These are phyloP conservation scores for Rhabdomys dilectus DNA, from an alignment of 2,113 vertebrate species.

Conservation along the genomic window DNA sequence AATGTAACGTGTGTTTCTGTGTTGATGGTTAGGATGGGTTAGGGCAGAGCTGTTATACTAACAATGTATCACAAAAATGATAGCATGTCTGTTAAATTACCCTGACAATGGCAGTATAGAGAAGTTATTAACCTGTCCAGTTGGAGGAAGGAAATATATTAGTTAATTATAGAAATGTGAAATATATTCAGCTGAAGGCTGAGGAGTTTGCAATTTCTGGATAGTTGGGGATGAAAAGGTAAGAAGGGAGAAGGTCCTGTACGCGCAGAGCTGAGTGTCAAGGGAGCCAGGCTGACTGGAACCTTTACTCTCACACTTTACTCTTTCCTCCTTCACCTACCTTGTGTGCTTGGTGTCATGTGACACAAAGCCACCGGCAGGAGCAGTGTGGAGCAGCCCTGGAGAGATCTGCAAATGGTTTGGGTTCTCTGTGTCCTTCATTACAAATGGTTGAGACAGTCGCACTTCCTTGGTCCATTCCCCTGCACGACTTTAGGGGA, in stretches of 20 bases:
- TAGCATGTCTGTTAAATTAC: neutral
- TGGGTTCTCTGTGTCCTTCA: neutral
- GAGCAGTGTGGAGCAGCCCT: neutral
- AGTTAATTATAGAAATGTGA: constrained; percentile 4
- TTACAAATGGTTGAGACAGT: neutral
- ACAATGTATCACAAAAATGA: neutral
- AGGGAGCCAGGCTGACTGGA: neutral
- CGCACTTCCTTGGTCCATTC: neutral
- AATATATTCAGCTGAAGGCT: neutral
- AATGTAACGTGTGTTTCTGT: neutral
- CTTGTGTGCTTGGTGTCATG: neutral
- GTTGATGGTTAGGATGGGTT: neutral
- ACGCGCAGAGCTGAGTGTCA: accelerated
- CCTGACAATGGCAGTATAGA: neutral
- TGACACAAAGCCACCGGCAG: neutral
- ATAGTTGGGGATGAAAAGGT: neutral
- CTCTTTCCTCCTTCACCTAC: neutral
- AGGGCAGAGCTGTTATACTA: neutral
- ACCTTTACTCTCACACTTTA: neutral
- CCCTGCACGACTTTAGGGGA: neutral
- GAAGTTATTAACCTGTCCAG: neutral
- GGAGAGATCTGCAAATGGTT: neutral
- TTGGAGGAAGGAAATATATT: neutral
- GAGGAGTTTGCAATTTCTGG: neutral
- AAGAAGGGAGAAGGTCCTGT: neutral